A percentile compares a stretch with the other conserved stretches of the same genome.
phyloP scores from a whole-genome alignment of 2,797 vertebrate species.

The Microchirus variegatus region DNA sequence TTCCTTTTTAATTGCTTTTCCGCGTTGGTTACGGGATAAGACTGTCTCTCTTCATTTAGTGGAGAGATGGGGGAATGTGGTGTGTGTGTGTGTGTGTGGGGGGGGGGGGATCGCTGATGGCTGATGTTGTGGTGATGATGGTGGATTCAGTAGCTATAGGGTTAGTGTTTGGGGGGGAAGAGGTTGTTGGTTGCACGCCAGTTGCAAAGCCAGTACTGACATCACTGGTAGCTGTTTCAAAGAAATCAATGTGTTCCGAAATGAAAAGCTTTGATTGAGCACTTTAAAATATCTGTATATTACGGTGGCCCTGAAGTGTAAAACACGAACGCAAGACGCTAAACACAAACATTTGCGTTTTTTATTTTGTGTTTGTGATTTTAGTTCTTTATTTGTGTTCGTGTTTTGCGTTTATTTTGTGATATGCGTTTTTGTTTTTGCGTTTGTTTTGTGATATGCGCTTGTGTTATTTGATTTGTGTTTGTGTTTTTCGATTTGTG shows the following conservation, averaged over 20 bases:
- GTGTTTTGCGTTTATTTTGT: too few species aligned
- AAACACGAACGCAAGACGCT: too few species aligned
- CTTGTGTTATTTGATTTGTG: too few species aligned
- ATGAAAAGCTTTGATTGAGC: constrained; percentile 54
- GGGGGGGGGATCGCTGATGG: constrained; percentile 6
- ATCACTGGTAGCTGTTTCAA: constrained; percentile 61
- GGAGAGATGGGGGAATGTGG: constrained; percentile 58
- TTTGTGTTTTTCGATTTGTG: too few species aligned
- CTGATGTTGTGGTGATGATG: constrained; percentile 23
- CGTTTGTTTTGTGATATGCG: too few species aligned
- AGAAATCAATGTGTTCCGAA: constrained; percentile 55
- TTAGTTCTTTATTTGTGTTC: too few species aligned
- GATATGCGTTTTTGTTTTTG: too few species aligned
- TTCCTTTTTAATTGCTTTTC: constrained; percentile 83
- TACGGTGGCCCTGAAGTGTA: too few species aligned
- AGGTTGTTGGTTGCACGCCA: constrained; percentile 23
- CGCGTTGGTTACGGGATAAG: constrained; percentile 74
- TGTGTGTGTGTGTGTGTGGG: constrained; percentile 20
- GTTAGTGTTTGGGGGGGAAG: not conserved
- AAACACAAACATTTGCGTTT: too few species aligned
- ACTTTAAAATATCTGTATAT: constrained; percentile 47
- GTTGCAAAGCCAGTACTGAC: constrained; percentile 36
- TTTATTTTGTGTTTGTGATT: too few species aligned
- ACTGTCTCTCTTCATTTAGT: constrained; percentile 80
- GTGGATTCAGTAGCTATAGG: constrained; percentile 18